Conservation (phyloP, 2,888 invertebrate genomes). For the Nomada goodeniana region DNA sequence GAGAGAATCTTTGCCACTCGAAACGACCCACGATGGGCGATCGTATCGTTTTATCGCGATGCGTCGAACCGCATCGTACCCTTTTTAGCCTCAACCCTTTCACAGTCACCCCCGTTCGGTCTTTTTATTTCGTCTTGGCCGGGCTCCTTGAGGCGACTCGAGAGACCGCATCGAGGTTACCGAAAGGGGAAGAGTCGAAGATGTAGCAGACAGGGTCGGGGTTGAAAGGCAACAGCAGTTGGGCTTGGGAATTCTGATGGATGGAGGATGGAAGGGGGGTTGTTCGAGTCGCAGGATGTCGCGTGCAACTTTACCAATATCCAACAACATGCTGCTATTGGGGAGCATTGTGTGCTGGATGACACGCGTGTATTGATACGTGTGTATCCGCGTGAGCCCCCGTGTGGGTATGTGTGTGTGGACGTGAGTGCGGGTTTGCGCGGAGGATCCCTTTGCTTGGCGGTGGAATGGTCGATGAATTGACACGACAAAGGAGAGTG, state of each 20-base stretch:
- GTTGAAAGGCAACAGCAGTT: conserved; percentile 61
- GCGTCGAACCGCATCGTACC: conserved; percentile 26
- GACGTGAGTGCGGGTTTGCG: conserved; percentile 11
- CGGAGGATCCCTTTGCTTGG: conserved; percentile 51
- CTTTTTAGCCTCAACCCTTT: conserved; percentile 34
- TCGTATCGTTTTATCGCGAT: conserved; percentile 58
- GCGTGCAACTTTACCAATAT: conserved; percentile 83
- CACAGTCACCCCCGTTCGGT: conserved; percentile 23
- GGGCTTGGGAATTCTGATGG: conserved; percentile 66
- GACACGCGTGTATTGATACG: conserved; percentile 51
- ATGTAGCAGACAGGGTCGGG: conserved; percentile 29
- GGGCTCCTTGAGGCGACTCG: conserved; percentile 57
- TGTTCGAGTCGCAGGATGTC: conserved; percentile 78
- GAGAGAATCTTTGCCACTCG: conserved; percentile 22
- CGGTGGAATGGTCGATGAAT: conserved; percentile 69
- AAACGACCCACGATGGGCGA: conserved; percentile 4
- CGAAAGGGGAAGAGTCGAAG: conserved; percentile 37
- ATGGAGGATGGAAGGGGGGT: conserved; percentile 50
- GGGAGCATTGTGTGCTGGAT: conserved; percentile 50
- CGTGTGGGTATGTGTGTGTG: conserved; percentile 1
- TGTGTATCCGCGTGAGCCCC: neutral
- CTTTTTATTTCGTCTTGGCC: conserved; percentile 56
- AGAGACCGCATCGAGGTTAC: conserved; percentile 61
- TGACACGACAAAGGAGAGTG: conserved; percentile 55
- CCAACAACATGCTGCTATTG: conserved; percentile 75